Percentiles rank a stretch among this genome's conserved stretches.
phyloP scores from a whole-genome alignment of 2,797 vertebrate genomes.

The Cynopterus sphinx region DNA sequence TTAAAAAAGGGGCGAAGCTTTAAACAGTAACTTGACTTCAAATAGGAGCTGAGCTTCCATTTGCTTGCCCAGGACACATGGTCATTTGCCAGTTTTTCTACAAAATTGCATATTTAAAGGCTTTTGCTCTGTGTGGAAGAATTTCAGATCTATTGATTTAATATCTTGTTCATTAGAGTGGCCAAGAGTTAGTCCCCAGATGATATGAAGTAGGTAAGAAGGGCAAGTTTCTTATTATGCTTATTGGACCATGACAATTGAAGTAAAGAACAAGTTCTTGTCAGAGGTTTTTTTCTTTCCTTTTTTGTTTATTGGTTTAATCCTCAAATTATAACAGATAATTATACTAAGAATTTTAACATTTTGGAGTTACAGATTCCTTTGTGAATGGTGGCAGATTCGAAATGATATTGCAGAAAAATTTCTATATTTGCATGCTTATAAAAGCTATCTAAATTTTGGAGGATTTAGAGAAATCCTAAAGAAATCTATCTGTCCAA shows the following conservation, averaged over 20 bases:
- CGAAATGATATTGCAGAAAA: neutral
- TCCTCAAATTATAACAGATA: neutral
- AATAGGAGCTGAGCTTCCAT: neutral
- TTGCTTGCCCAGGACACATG: neutral
- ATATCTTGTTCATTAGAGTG: neutral
- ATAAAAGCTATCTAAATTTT: neutral
- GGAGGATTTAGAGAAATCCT: neutral
- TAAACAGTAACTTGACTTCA: neutral
- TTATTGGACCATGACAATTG: neutral
- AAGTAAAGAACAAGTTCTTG: neutral
- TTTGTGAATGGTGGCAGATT: neutral
- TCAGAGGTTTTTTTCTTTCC: neutral
- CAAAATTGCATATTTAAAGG: neutral
- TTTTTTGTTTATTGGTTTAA: neutral
- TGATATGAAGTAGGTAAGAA: neutral
- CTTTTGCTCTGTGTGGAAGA: constrained; percentile 2
- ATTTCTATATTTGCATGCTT: neutral
- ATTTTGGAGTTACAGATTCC: neutral
- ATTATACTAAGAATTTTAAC: neutral
- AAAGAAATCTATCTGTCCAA: neutral
- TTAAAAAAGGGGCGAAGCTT: no score
- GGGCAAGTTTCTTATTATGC: neutral
- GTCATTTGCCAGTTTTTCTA: neutral
- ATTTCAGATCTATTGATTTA: neutral
- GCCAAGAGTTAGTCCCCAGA: no score